Base-by-base conservation (phyloP, 2,113 vertebrate genomes). In the Grammomys dolichurus region DNA sequence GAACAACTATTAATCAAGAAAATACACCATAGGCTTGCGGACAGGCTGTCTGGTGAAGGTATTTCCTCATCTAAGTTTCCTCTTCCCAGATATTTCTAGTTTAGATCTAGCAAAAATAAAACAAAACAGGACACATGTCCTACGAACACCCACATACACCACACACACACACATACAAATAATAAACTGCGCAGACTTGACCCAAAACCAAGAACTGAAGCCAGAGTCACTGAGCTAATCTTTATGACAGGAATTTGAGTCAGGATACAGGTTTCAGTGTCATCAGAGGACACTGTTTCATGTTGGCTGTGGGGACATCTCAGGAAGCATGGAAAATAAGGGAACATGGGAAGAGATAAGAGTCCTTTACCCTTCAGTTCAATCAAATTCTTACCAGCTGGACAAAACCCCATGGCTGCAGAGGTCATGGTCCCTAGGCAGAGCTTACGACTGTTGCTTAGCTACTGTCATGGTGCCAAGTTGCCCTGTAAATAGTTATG, bases 211-310 rank as follows among this genome's bases (percentile, higher is more conserved):
- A 82, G 36, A 36, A 26, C 7, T 20, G 36, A 48, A 63, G 26
- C 5, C 63, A 22, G 24, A 22, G 48, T 16, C n/a, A 24, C 48
- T 54, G 22, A 46, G 5, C 16, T 3, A 20, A n/a, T 73, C 54
- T 77, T 12, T 20, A 43, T 67, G 22, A 19, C 69, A 28, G 28
- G 48, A 90, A 40, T 31, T 16, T 19, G 65, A 88, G 43, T 16
- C 77, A 81, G 73, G 12, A 76, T 65, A 22, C 43, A 46, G 6
- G 7, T n/a, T n/a, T 73, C 56, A 1, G 46, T 6, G 20, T 31
- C 36, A 8, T 22, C 20, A 5, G 0, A 7, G 17, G 54, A 82
- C 56, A 3, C 0, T 3, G 26, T 4, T 67, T 11, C 43, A 48
- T 67, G 36, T 20, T 14, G 11, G 46, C 46, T 1, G 1, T 58